A percentile compares a stretch with the other conserved stretches of the same genome.
Conservation (phyloP, 2,113 vertebrate species). For the Empidonax alnorum region DNA sequence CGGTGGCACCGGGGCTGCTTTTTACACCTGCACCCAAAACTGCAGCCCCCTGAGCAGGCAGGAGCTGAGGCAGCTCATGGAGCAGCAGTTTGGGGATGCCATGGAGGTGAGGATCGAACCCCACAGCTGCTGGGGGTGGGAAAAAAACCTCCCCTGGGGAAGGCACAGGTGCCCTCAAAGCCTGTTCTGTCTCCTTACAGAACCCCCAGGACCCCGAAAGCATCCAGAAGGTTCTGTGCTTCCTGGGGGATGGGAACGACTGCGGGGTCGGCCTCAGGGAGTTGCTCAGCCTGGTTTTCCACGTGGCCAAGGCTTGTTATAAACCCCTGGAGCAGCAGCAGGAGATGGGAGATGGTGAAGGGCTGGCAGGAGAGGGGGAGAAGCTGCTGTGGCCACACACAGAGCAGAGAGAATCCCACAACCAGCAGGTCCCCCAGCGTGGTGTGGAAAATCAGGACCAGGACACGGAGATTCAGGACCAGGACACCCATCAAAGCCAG, state of each 20-base stretch:
- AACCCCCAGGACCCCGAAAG: conserved; percentile 55
- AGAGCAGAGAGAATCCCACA: not conserved
- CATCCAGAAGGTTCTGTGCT: conserved; percentile 38
- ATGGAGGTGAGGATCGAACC: conserved; percentile 50
- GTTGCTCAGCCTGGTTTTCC: conserved; percentile 67
- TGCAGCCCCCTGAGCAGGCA: conserved; percentile 32
- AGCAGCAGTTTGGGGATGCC: conserved; percentile 41
- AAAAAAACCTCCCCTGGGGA: not conserved
- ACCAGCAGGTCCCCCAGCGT: not conserved
- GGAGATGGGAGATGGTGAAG: not conserved
- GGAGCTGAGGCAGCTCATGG: conserved; percentile 62
- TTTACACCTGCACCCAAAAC: not conserved
- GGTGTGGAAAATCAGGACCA: not conserved
- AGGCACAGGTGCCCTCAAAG: not conserved
- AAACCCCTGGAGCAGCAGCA: not conserved
- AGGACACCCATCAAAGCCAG: rapidly evolving
- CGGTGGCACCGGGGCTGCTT: not conserved
- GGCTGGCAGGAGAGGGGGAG: not conserved
- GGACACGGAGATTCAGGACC: not conserved
- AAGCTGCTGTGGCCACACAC: rapidly evolving
- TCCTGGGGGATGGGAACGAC: conserved; percentile 53
- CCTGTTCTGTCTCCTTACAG: not conserved
- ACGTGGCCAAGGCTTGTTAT: conserved; percentile 63
- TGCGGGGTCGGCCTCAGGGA: conserved; percentile 61
- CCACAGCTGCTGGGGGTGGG: too few relatives aligned